These are phyloP conservation scores for Bubo scandiacus DNA, from an alignment of 2,113 vertebrate genomes.

Conservation along the genomic window DNA sequence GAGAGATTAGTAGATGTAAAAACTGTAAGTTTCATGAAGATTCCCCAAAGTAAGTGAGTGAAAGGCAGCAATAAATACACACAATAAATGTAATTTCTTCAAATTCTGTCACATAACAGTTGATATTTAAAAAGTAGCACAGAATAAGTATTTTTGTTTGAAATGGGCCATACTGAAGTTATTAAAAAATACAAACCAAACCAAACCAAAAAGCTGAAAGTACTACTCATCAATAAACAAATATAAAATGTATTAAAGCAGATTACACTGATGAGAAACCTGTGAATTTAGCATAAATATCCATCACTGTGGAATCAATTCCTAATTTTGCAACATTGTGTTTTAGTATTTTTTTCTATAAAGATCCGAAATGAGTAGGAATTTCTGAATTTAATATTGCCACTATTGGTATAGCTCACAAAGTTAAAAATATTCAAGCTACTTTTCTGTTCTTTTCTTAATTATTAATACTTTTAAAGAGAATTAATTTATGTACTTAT, in stretches of 20 bases:
- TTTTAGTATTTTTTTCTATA: background rate
- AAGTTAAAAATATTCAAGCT: background rate
- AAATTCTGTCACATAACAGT: background rate
- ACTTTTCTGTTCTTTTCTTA: background rate
- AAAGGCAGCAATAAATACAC: background rate
- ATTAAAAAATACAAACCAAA: background rate
- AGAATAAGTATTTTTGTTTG: background rate
- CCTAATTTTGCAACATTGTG: background rate
- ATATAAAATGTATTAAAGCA: background rate
- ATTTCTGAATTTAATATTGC: background rate
- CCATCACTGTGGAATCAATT: background rate
- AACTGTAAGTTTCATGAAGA: background rate
- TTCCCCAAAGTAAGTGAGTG: background rate
- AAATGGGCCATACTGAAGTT: background rate
- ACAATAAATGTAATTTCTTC: background rate
- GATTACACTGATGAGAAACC: background rate
- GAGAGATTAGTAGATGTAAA: background rate
- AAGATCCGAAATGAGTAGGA: background rate
- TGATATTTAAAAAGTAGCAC: background rate
- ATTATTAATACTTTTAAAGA: background rate
- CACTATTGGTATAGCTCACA: background rate
- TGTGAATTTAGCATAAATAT: background rate
- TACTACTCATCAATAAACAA: background rate
- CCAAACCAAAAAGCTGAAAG: background rate
- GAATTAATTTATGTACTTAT: background rate